Evolutionary conservation across 1,140 invertebrate species (phyloP).

Genomic region (Leucophenga varia): DNA sequence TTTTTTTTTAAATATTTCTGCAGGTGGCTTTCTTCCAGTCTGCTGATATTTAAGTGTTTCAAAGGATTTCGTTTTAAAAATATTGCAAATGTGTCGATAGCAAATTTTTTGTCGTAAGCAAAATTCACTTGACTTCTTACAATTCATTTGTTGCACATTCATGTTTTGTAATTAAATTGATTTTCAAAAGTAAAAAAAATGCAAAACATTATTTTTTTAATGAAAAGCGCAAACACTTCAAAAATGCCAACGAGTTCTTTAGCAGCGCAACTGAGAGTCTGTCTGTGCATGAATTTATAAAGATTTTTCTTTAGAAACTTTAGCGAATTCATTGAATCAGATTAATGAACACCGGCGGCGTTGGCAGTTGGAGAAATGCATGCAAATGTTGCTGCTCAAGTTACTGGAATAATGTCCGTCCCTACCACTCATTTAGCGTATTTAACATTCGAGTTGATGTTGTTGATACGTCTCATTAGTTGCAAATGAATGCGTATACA

Average conservation of each 20-base stretch:
- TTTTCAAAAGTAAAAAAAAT: neutral
- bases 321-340: conserved; percentile 8
- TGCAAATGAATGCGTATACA: conserved; percentile 16
- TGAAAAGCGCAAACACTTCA: no score
- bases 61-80: no score
- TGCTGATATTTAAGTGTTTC: no score
- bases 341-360: conserved; percentile 11
- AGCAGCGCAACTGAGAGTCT: no score
- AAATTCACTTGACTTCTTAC: neutral
- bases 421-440: no score
- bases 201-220: no score
- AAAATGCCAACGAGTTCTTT: no score
- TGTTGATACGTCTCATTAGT: conserved; percentile 14
- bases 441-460: neutral
- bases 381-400: neutral
- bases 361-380: neutral
- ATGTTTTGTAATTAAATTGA: conserved; percentile 9
- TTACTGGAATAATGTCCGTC: no score
- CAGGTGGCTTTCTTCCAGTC: no score
- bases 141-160: conserved; percentile 8
- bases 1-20: no score
- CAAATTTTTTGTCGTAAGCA: neutral
- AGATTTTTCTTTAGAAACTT: neutral
- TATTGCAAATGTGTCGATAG: no score
- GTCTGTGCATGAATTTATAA: no score